Base-by-base conservation (phyloP, 2,113 vertebrate genomes). In the Dermatemys mawii region DNA sequence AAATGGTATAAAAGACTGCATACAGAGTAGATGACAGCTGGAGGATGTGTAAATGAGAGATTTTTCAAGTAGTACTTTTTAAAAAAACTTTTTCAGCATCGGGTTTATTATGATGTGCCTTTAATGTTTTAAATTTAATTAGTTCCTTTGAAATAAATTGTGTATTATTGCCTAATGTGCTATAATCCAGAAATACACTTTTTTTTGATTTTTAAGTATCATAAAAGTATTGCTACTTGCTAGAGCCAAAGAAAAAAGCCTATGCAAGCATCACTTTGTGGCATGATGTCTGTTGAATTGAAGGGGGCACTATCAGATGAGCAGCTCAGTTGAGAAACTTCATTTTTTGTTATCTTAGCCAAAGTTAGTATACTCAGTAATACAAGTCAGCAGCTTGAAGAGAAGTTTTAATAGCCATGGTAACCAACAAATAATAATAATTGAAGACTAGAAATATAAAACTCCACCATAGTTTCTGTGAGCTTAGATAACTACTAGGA, bases 1-100 rank as follows among this genome's bases (percentile, higher is more conserved):
- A 57, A 50, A 6, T 92, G 75, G 21, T 88, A 83, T 35, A 80
- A 93, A 90, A 78, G 63, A 82, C 16, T 84, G 5, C 6, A 5
- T 44, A 27, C 32, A 14, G 91, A 94, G 92, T 80, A 92, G 86
- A 87, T 67, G 44, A 93, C 80, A 86, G 55, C 27, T 84, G 96
- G 87, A 92, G 63, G 91, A 85, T 83, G 54, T 2, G 0, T 83
- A 84, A 81, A 16, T 78, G 78, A 93, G 78, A 92, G 12, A 41
- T 84, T 27, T 84, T 87, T 53, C 0, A 76, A 14, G 3, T 89
- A 46, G 38, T 87, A 57, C 55, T 41, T 76, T 92, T 21, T 0
- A 0, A 14, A 82, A 11, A 70, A 35, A 2, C 38, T 94, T 60
- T 51, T 80, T 79, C 48, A 48, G 70, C 38, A 53, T 63, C 8